Conservation (phyloP, 2,113 vertebrate species). For the Lates calcarifer region DNA sequence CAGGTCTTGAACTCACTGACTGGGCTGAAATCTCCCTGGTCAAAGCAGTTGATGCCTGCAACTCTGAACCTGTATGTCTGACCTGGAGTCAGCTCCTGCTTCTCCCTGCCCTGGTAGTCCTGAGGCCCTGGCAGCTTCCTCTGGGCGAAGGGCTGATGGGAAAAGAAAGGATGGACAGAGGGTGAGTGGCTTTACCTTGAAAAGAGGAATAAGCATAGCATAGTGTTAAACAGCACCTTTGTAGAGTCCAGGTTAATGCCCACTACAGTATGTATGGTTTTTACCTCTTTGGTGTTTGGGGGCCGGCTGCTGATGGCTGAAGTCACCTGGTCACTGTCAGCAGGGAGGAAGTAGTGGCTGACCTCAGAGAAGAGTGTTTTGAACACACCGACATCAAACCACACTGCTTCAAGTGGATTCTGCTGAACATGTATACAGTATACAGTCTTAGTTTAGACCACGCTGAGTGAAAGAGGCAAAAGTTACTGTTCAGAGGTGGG, state of each 20-base stretch:
- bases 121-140: slow-evolving; percentile 83
- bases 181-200: background rate
- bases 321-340: slow-evolving; percentile 78
- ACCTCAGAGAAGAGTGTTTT: slow-evolving; percentile 92
- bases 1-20: slow-evolving; percentile 97
- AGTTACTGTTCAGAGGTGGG: too few species aligned
- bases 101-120: slow-evolving; percentile 89
- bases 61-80: slow-evolving; percentile 94
- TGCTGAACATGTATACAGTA: slow-evolving; percentile 19
- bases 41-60: slow-evolving; percentile 93
- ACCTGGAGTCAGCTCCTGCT: slow-evolving; percentile 90
- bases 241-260: background rate
- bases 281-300: slow-evolving; percentile 69
- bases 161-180: background rate
- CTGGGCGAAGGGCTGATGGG: slow-evolving; percentile 68
- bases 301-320: slow-evolving; percentile 23
- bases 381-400: slow-evolving; percentile 96
- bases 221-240: background rate
- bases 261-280: background rate
- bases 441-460: background rate
- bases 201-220: background rate
- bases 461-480: fast-evolving
- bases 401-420: slow-evolving; percentile 68
- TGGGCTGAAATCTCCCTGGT: slow-evolving; percentile 93
- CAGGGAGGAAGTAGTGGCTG: slow-evolving; percentile 91